Conservation (phyloP, 2,888 invertebrate genomes). For the Apoda limacodes region DNA sequence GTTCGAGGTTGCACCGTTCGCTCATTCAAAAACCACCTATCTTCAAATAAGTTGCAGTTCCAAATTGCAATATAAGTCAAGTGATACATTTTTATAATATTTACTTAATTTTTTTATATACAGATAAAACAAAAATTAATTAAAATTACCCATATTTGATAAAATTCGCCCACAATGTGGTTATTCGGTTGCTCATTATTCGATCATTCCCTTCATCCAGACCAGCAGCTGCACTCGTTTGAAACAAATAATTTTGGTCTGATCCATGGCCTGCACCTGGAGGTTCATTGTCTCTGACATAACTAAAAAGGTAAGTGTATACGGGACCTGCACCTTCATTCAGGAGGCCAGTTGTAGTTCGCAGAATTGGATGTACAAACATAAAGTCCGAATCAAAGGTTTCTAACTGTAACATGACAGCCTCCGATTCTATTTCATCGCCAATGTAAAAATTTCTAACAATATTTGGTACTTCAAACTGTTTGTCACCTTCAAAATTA, state of each 20-base stretch:
- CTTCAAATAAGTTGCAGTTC: too few species aligned
- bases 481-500: slow-evolving; percentile 18
- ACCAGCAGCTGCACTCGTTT: slow-evolving; percentile 37
- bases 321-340: slow-evolving; percentile 41
- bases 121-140: not conserved
- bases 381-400: slow-evolving; percentile 35
- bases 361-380: slow-evolving; percentile 31
- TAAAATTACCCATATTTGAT: slow-evolving; percentile 12
- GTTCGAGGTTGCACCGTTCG: too few species aligned
- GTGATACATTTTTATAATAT: too few species aligned
- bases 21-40: too few species aligned
- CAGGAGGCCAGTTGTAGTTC: slow-evolving; percentile 32
- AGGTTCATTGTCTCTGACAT: slow-evolving; percentile 22
- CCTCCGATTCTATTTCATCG: slow-evolving; percentile 23
- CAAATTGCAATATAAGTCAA: too few species aligned
- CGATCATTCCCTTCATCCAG: slow-evolving; percentile 7
- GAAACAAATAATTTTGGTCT: slow-evolving; percentile 40
- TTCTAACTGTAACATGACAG: slow-evolving; percentile 21
- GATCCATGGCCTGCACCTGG: slow-evolving; percentile 33
- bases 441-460: slow-evolving; percentile 35
- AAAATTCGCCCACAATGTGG: slow-evolving; percentile 5
- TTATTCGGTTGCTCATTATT: slow-evolving; percentile 2
- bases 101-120: too few species aligned
- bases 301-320: slow-evolving; percentile 40
- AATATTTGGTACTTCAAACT: slow-evolving; percentile 21